phyloP scores from a whole-genome alignment of 2,113 vertebrate species.

The Sander vitreus region DNA sequence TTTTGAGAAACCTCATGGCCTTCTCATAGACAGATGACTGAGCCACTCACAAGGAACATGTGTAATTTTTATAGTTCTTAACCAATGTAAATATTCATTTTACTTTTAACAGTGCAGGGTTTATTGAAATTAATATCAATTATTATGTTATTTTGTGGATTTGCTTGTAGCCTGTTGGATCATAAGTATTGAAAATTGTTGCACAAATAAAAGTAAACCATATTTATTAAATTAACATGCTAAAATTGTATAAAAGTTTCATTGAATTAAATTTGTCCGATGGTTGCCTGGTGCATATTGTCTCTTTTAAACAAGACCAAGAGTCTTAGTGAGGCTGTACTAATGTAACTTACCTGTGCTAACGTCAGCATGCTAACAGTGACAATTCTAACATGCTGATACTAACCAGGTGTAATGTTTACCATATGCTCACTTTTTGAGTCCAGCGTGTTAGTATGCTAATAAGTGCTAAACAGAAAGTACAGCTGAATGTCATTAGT shows the following conservation, averaged over 20 bases:
- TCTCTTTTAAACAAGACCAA: constrained; percentile 1
- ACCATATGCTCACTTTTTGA: not conserved
- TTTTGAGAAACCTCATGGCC: constrained; percentile 75
- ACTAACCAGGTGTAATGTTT: not conserved
- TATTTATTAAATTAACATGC: constrained; percentile 87
- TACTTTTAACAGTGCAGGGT: constrained; percentile 80
- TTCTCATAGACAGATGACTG: constrained; percentile 79
- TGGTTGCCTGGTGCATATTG: constrained; percentile 35
- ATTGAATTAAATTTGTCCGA: constrained; percentile 75
- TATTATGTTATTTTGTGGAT: constrained; percentile 77
- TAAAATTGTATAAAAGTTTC: constrained; percentile 75
- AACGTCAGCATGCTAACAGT: not conserved
- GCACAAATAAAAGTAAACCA: constrained; percentile 79
- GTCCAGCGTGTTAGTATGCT: not conserved
- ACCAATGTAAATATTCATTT: constrained; percentile 79
- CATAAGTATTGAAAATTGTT: constrained; percentile 77
- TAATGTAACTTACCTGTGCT: not conserved
- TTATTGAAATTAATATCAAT: constrained; percentile 73
- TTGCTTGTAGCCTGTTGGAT: constrained; percentile 80
- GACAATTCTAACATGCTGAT: not conserved
- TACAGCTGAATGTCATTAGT: not conserved
- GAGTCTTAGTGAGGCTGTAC: not conserved
- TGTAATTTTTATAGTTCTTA: constrained; percentile 80
- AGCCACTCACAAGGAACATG: constrained; percentile 77
- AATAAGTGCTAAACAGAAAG: not conserved